phyloP scores from a whole-genome alignment of 2,797 vertebrate genomes.

The Lophotriccus pileatus region DNA sequence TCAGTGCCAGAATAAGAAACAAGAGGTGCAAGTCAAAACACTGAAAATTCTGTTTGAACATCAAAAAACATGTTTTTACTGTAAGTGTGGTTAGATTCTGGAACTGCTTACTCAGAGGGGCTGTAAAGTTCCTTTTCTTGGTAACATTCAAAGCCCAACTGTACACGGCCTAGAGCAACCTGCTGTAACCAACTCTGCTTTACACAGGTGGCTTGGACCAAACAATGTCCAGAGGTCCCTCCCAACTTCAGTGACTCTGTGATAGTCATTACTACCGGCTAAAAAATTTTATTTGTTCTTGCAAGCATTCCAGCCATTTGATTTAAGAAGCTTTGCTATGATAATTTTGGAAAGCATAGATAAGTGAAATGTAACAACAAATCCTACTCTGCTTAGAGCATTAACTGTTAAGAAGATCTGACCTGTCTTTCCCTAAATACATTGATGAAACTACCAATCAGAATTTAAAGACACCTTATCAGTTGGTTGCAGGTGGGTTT shows the following conservation, averaged over 20 bases:
- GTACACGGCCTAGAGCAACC: neutral
- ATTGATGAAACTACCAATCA: neutral
- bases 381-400: neutral
- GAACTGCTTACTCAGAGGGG: neutral
- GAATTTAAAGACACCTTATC: neutral
- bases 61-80: neutral
- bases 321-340: neutral
- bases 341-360: neutral
- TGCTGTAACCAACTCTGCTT: neutral
- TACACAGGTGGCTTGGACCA: neutral
- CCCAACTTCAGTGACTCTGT: neutral
- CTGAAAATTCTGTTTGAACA: neutral
- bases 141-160: neutral
- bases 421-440: neutral
- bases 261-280: neutral
- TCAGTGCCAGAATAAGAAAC: neutral
- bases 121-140: neutral
- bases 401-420: neutral
- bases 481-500: neutral
- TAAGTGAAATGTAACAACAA: neutral
- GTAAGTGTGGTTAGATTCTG: neutral
- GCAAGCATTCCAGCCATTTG: neutral
- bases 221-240: neutral
- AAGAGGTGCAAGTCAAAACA: neutral
- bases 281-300: neutral